phyloP scores from a whole-genome alignment of 1,140 invertebrate genomes.

The Coelopa frigida region DNA sequence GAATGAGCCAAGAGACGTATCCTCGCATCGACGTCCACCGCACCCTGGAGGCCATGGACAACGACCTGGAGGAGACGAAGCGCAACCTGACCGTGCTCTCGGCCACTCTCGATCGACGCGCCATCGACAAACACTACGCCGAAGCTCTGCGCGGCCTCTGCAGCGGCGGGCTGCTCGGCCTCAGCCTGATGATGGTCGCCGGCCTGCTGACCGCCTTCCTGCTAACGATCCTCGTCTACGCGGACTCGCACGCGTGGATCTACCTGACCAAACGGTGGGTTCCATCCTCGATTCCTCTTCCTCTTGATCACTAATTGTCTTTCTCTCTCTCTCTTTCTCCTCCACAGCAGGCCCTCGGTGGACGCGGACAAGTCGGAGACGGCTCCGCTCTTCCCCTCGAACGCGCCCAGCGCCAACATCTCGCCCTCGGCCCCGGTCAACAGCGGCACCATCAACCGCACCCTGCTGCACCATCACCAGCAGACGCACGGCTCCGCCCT shows the following conservation, averaged over 20 bases:
- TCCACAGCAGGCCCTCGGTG: slow-evolving; percentile 22
- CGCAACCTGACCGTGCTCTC: slow-evolving; percentile 46
- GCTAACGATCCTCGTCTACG: slow-evolving; percentile 83
- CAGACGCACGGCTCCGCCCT: slow-evolving; percentile 20
- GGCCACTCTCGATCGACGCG: slow-evolving; percentile 59
- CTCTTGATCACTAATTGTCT: background rate
- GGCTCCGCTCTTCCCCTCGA: slow-evolving; percentile 38
- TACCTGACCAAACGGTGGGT: slow-evolving; percentile 69
- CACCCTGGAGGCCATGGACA: slow-evolving; percentile 32
- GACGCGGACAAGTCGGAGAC: slow-evolving; percentile 37
- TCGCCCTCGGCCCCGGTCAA: slow-evolving; percentile 35
- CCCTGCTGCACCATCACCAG: slow-evolving; percentile 42
- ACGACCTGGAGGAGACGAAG: slow-evolving; percentile 35
- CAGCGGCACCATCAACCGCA: slow-evolving; percentile 42
- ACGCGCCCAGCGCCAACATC: slow-evolving; percentile 39
- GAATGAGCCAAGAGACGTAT: slow-evolving; percentile 41
- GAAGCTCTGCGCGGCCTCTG: slow-evolving; percentile 62
- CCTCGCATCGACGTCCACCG: slow-evolving; percentile 37
- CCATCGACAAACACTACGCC: slow-evolving; percentile 62
- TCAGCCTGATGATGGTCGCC: slow-evolving; percentile 70
- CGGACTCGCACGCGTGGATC: slow-evolving; percentile 95
- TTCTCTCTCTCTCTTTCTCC: slow-evolving; percentile 4
- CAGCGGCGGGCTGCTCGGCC: slow-evolving; percentile 61
- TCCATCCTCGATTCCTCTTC: background rate
- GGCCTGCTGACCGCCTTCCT: slow-evolving; percentile 66